These are phyloP conservation scores for Meloidogyne hapla DNA, from an alignment of 1,140 invertebrate species.

Conservation along the genomic window DNA sequence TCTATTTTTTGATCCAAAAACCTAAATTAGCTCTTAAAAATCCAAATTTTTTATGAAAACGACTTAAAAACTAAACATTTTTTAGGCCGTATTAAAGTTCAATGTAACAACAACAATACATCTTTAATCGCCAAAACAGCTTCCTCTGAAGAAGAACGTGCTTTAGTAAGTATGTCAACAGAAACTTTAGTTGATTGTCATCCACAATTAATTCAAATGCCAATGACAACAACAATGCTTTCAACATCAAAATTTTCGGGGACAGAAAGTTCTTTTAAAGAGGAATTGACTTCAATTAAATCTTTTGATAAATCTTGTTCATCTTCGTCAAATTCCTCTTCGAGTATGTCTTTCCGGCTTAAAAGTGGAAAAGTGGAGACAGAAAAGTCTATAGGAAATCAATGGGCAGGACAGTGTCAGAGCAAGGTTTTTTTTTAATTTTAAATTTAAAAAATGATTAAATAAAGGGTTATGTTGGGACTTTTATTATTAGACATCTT, in stretches of 20 bases:
- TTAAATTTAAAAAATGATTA: too few species aligned
- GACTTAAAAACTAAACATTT: background rate
- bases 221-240: background rate
- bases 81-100: conserved; percentile 53
- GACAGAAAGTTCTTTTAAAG: background rate
- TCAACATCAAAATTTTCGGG: background rate
- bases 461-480: too few species aligned
- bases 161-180: conserved; percentile 35
- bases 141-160: conserved; percentile 40
- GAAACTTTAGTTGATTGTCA: conserved; percentile 40
- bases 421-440: conserved; percentile 40
- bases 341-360: conserved; percentile 48
- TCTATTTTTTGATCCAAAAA: too few species aligned
- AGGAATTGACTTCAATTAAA: background rate
- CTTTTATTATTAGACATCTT: too few species aligned
- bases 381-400: conserved; percentile 37
- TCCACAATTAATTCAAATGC: background rate
- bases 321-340: background rate
- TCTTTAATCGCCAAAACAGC: background rate
- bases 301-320: background rate
- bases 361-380: conserved; percentile 45
- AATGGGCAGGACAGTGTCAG: conserved; percentile 51
- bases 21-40: too few species aligned
- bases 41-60: too few species aligned
- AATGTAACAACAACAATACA: conserved; percentile 23